These are phyloP conservation scores for Datnioides undecimradiatus DNA, from an alignment of 2,113 vertebrate species.

Conservation along the genomic window DNA sequence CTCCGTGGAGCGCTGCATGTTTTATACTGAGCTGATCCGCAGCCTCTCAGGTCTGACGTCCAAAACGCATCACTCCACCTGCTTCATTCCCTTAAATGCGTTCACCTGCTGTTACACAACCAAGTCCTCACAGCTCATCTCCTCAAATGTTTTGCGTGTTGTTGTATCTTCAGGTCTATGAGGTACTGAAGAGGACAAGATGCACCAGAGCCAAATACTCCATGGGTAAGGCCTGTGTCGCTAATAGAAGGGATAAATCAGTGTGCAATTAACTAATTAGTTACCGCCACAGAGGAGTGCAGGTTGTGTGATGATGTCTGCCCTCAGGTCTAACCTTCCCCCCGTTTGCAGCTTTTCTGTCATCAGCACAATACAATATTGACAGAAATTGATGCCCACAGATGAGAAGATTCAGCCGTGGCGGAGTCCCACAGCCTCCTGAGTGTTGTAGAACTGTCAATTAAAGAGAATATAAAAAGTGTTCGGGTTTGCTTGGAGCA, in stretches of 20 bases:
- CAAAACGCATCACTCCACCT: background rate
- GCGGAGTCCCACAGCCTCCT: background rate
- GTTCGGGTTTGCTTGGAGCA: background rate
- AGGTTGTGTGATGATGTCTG: background rate
- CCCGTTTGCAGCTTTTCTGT: background rate
- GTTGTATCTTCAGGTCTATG: conserved; percentile 87
- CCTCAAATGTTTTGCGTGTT: background rate
- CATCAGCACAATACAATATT: background rate
- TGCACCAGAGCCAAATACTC: conserved; percentile 90
- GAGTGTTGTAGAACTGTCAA: background rate
- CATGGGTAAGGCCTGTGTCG: conserved; percentile 88
- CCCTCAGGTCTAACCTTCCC: background rate
- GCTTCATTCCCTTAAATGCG: background rate
- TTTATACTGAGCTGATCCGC: background rate
- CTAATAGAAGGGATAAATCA: background rate
- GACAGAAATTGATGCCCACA: background rate
- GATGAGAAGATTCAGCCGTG: background rate
- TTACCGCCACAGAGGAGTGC: background rate
- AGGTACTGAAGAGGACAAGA: conserved; percentile 93
- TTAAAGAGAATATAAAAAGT: background rate
- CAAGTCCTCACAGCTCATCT: background rate
- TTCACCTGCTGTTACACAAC: background rate
- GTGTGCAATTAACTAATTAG: conserved; percentile 30
- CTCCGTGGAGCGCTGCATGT: background rate
- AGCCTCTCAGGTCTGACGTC: background rate